Conservation (phyloP, 2,113 vertebrate species). For the Anas platyrhynchos region DNA sequence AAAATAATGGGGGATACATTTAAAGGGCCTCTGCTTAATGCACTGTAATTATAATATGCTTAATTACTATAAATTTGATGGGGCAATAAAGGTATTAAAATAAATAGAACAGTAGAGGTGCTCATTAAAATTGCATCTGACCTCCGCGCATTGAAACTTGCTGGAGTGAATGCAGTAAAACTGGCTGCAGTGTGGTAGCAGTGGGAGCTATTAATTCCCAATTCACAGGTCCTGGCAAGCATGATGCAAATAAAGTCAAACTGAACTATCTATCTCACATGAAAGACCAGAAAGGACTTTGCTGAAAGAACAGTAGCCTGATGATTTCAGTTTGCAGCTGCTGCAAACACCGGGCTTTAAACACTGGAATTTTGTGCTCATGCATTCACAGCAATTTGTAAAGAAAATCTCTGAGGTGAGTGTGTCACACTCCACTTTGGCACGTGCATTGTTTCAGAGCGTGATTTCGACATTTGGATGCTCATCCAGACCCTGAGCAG, state of each 20-base stretch:
- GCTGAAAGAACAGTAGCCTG: conserved; percentile 7
- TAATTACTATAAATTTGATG: conserved; percentile 66
- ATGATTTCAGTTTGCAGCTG: conserved; percentile 44
- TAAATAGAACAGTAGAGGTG: conserved; percentile 46
- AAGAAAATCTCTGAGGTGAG: background rate
- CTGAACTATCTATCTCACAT: background rate
- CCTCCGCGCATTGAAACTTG: conserved; percentile 1
- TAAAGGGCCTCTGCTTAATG: conserved; percentile 60
- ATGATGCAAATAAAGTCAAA: background rate
- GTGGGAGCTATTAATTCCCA: conserved; percentile 32
- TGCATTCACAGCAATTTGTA: background rate
- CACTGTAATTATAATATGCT: conserved; percentile 49
- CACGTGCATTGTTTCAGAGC: rapidly evolving
- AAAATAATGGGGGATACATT: conserved; percentile 47
- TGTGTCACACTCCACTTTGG: background rate
- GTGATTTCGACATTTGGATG: background rate
- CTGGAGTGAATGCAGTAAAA: conserved; percentile 27
- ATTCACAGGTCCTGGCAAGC: conserved; percentile 25
- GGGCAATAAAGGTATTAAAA: conserved; percentile 67
- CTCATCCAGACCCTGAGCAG: background rate
- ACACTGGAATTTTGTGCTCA: background rate
- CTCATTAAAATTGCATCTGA: conserved; percentile 67
- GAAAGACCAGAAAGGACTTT: background rate
- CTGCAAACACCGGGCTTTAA: background rate
- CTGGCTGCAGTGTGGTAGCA: background rate